Conservation (phyloP, 2,888 invertebrate genomes). For the Brachycybe producta region DNA sequence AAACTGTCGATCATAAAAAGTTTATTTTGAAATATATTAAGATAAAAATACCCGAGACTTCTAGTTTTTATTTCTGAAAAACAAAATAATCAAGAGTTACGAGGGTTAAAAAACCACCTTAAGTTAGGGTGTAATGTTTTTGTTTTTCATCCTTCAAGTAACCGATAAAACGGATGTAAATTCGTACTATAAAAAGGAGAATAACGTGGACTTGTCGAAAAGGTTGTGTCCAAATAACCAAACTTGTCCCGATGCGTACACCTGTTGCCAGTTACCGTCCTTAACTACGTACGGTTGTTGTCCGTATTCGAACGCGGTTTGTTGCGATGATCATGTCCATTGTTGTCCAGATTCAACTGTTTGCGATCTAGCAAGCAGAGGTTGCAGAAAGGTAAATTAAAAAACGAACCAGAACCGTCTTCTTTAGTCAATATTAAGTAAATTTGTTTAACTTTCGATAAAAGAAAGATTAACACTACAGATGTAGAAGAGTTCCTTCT, state of each 20-base stretch:
- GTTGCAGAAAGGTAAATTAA: slow-evolving; percentile 6
- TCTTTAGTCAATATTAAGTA: no score
- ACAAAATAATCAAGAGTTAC: not conserved
- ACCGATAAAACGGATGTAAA: not conserved
- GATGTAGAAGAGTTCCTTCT: not conserved
- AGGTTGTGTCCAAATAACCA: slow-evolving; percentile 1
- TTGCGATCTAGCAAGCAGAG: slow-evolving; percentile 3
- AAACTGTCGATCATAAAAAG: no score
- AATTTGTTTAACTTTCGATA: no score
- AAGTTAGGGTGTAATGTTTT: not conserved
- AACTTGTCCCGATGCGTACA: slow-evolving; percentile 1
- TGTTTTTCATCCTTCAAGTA: no score
- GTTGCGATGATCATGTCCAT: slow-evolving; percentile 7
- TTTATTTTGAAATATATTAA: no score
- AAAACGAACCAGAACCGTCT: no score
- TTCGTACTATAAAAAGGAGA: not conserved
- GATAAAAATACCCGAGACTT: no score
- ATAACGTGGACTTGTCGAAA: not conserved
- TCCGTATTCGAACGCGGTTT: slow-evolving; percentile 6
- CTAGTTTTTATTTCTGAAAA: no score
- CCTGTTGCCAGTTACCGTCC: slow-evolving; percentile 7
- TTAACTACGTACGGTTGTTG: slow-evolving; percentile 13
- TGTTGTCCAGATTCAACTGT: slow-evolving; percentile 11
- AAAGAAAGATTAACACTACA: not conserved
- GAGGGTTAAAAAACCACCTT: not conserved